Conservation (phyloP, 2,888 invertebrate genomes). For the Nomada ferruginata region DNA sequence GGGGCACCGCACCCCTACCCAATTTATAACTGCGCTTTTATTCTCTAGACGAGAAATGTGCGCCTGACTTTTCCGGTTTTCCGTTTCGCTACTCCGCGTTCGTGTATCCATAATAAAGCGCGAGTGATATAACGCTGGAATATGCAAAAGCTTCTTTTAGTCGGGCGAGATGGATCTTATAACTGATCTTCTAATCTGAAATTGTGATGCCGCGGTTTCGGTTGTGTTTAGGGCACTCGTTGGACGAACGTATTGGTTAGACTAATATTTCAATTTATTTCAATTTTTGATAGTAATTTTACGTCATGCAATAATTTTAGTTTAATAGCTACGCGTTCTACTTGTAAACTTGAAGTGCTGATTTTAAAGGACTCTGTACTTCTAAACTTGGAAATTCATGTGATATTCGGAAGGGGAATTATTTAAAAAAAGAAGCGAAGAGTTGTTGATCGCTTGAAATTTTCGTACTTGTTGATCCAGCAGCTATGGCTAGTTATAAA, state of each 20-base stretch:
- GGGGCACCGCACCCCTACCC: constrained; percentile 50
- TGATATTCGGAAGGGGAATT: no score
- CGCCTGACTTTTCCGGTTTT: constrained; percentile 71
- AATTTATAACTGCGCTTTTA: constrained; percentile 70
- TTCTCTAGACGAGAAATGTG: constrained; percentile 56
- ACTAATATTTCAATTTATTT: background rate
- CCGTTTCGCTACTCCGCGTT: constrained; percentile 67
- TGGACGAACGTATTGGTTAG: background rate
- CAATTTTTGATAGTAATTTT: background rate
- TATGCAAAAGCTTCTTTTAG: constrained; percentile 74
- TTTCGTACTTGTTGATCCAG: no score
- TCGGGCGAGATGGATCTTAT: constrained; percentile 64
- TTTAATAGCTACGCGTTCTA: no score
- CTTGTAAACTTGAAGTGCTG: no score
- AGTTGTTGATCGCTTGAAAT: no score
- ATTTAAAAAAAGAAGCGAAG: no score
- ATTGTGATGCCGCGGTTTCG: background rate
- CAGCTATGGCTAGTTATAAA: no score
- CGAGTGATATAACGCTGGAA: constrained; percentile 72
- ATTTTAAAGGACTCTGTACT: no score
- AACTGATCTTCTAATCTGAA: constrained; percentile 63
- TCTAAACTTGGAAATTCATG: no score
- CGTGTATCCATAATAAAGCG: constrained; percentile 70
- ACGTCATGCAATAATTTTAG: no score
- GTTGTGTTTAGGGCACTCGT: background rate